Conservation (phyloP, 2,113 vertebrate genomes). For the Rana temporaria region DNA sequence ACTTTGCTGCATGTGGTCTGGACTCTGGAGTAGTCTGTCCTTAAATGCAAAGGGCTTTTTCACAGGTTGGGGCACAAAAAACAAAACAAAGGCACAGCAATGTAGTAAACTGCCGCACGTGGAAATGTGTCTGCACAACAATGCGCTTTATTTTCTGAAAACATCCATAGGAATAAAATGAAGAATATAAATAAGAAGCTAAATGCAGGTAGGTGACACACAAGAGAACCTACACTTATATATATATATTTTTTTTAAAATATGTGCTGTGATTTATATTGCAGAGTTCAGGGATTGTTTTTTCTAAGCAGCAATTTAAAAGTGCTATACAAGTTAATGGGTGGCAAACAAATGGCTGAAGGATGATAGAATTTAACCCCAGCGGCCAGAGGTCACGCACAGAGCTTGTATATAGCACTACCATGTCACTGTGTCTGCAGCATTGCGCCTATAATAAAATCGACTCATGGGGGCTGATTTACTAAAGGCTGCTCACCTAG, state of each 20-base stretch:
- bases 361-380: constrained; percentile 4
- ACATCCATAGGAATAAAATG: background rate
- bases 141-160: background rate
- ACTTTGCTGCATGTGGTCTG: background rate
- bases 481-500: no score
- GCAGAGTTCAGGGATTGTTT: constrained; percentile 10
- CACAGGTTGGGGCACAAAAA: background rate
- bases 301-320: background rate
- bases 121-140: constrained; percentile 13
- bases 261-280: background rate
- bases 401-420: background rate
- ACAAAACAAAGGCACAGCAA: background rate
- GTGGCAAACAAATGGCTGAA: constrained; percentile 19
- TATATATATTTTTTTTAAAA: background rate
- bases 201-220: background rate
- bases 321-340: background rate
- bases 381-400: constrained; percentile 6
- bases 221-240: background rate
- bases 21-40: background rate
- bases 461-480: no score
- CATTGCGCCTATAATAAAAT: background rate
- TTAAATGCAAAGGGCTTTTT: background rate
- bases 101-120: background rate
- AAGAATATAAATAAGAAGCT: background rate
- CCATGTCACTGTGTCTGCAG: background rate